A percentile compares a stretch with the other conserved stretches of the same genome.
Conservation (phyloP, 2,113 vertebrate genomes). For the Macquaria ambigua region DNA sequence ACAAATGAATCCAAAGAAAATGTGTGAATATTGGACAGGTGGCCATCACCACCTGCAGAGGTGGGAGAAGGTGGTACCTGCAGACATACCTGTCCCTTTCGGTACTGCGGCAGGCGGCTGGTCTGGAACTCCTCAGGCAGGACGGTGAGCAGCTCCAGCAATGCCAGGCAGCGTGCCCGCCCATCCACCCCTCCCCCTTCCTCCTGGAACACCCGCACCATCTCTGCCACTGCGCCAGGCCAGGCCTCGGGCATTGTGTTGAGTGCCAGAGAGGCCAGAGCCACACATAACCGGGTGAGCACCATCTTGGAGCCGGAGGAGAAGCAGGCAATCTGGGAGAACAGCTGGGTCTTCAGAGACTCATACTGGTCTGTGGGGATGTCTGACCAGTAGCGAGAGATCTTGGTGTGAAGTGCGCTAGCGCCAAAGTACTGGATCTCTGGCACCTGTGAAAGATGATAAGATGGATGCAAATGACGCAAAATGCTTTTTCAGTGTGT, state of each 20-base stretch:
- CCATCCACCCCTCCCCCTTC: constrained; percentile 94
- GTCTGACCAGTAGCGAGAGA: constrained; percentile 98
- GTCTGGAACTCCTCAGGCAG: constrained; percentile 99
- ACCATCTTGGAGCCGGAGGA: constrained; percentile 98
- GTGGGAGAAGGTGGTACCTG: not conserved
- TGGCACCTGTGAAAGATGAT: constrained; percentile 84
- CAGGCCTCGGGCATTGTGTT: constrained; percentile 98
- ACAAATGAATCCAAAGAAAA: not conserved
- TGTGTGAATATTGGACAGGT: not conserved
- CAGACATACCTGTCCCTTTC: constrained; percentile 92
- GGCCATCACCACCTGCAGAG: not conserved
- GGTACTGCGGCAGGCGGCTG: constrained; percentile 95
- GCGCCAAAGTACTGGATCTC: constrained; percentile 99
- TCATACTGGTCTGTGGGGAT: constrained; percentile 98
- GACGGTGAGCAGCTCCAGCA: constrained; percentile 97
- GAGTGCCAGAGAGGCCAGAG: constrained; percentile 95
- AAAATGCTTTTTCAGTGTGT: not conserved
- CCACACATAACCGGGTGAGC: constrained; percentile 96
- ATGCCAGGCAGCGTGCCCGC: constrained; percentile 93
- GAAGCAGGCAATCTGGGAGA: constrained; percentile 96
- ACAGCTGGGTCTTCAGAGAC: constrained; percentile 96
- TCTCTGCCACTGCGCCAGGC: constrained; percentile 96
- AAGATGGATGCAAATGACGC: not conserved
- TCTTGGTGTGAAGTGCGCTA: constrained; percentile 98
- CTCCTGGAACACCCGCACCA: constrained; percentile 97